Evolutionary conservation across 2,888 invertebrate genomes (phyloP), one percentile per base, ranked within the genome.

Genomic region (Mamestra brassicae): DNA sequence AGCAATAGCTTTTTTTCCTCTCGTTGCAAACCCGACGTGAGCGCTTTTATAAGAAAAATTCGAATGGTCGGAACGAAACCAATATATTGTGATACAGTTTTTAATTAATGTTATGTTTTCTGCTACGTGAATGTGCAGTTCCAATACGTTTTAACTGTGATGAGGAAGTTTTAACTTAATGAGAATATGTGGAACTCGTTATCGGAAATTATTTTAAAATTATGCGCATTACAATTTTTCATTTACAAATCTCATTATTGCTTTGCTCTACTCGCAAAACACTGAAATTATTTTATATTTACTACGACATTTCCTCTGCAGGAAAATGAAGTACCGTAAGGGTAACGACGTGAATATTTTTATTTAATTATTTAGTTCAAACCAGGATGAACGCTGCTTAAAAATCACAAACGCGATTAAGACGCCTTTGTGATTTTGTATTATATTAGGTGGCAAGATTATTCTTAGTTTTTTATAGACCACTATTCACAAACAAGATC

Each of bases 1-100:
- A 94, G 93, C 92, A 90, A 91, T 90, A 89, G 88, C 84, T 90
- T 83, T 94, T 94, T 95, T 92, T 91, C 88, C 86, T 90, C 88
- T 86, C 74, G 73, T 89, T 91, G 82, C 88, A 83, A 82, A 85
- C 85, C 84, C 87, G 79, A 89, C 88, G 89, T 89, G 90, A 89
- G 87, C 88, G 88, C 89, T 91, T 91, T 92, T 89, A 86, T 89
- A 90, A 91, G 89, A 91, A 91, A 90, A 89, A 91, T 88, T 90
- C 83, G 85, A 90, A 87, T 87, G 80, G 76, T 88, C 69, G 81
- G 78, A 81, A 87, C 75, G 81, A 80, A 84, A 81, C 82, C 81
- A 84, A 86, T 85, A 86, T 81, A 86, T 81, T 81, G 77, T 80
- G 78, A 81, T 83, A 81, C 70, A 74, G 72, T 80, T 85, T 88